Evolutionary conservation across 1,140 invertebrate species (phyloP).

Genomic region (Phymorhynchus buccinoides): DNA sequence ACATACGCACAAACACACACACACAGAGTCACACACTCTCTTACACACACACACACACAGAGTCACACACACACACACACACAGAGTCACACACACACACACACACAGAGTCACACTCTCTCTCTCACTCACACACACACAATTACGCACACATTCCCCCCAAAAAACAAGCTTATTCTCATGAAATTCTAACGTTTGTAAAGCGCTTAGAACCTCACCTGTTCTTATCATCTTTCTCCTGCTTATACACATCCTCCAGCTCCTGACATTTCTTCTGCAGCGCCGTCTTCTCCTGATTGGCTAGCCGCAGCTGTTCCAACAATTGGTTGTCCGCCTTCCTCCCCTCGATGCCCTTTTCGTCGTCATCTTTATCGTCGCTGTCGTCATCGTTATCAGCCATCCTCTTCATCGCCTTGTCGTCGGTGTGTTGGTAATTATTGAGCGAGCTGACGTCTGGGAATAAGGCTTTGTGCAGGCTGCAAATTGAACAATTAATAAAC

Average conservation of each 20-base stretch:
- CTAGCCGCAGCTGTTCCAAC: constrained; percentile 32
- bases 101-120: too few species aligned
- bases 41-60: too few species aligned
- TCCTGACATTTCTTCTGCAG: constrained; percentile 26
- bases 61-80: too few species aligned
- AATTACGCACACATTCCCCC: too few species aligned
- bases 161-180: too few species aligned
- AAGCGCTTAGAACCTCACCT: constrained; percentile 26
- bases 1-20: too few species aligned
- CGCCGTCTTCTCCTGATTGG: constrained; percentile 7
- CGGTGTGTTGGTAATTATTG: neutral
- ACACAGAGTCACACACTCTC: too few species aligned
- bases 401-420: neutral
- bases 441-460: constrained; percentile 23
- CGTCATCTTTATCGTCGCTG: constrained; percentile 8
- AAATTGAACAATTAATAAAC: too few species aligned
- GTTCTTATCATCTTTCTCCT: constrained; percentile 31
- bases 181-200: too few species aligned
- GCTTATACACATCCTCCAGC: constrained; percentile 20
- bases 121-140: too few species aligned
- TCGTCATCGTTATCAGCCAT: constrained; percentile 3
- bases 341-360: neutral
- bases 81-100: too few species aligned
- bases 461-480: constrained; percentile 32
- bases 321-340: constrained; percentile 32